Percentiles rank a stretch among this genome's conserved stretches.
Evolutionary conservation across 2,888 invertebrate species (phyloP).

Genomic region (Cotesia congregata): DNA sequence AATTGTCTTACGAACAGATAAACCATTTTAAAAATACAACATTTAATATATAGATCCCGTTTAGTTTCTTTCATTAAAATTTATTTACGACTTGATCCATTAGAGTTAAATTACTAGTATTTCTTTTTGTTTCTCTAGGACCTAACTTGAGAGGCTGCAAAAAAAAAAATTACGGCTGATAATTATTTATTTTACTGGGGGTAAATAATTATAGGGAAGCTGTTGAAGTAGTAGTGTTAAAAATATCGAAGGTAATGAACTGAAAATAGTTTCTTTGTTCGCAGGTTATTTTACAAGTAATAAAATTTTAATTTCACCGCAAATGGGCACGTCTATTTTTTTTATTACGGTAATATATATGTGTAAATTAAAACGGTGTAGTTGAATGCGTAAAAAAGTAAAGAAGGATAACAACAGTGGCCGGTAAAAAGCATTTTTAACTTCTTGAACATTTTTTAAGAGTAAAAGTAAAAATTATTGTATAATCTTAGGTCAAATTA

Average conservation of each 20-base stretch:
- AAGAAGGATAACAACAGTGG: no score
- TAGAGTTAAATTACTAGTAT: background rate
- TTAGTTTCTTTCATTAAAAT: background rate
- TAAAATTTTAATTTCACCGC: background rate
- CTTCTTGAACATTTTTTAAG: no score
- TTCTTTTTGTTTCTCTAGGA: background rate
- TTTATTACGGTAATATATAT: background rate
- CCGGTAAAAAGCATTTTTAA: no score
- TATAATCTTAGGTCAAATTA: no score
- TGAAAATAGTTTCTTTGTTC: background rate
- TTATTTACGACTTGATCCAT: background rate
- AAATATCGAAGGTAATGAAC: background rate
- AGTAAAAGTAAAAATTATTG: no score
- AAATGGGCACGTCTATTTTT: background rate
- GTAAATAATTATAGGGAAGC: background rate
- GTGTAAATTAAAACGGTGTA: background rate
- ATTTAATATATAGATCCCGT: background rate
- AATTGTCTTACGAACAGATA: background rate
- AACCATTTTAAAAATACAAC: background rate
- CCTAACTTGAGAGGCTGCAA: background rate
- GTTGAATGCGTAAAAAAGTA: background rate
- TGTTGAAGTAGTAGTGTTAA: background rate
- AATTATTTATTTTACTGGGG: background rate
- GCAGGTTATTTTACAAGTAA: background rate
- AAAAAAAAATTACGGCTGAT: background rate